Base-by-base conservation (phyloP, 1,140 invertebrate genomes). In the Drosophila hydei region DNA sequence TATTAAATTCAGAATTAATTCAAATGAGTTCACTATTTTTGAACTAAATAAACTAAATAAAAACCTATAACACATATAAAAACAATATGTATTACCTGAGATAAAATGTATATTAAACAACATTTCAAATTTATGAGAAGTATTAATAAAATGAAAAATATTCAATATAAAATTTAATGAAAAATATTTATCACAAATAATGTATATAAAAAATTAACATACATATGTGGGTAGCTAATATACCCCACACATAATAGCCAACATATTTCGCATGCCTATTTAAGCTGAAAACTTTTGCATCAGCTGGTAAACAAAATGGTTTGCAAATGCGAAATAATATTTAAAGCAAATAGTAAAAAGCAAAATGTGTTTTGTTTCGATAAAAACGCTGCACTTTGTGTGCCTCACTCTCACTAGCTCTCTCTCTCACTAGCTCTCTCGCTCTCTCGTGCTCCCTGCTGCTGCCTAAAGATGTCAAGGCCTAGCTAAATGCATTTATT, bases 391-490 rank as follows among this genome's bases (percentile, higher is more conserved):
- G 25, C 18, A 23, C 19, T 54, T 36, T 54, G 25, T 19, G 23
- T 55, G 42, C 40, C 43, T 59, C 40, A 56, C 18, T 36, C 21
- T 63, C 11, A 19, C 42, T 65, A 14, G 30, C 23, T 64, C 14
- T 23, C 33, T 33, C 36, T 58, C 47, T 45, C 45, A 51, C 43
- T 21, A 19, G 4, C 36, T n/a, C 12, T 16, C 38, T 16, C 38
- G 6, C 14, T 14, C n/a, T 16, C 14, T 8, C 38, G 0, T 14
- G 0, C 38, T 11, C 43, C 25, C 27, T 16, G 52, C 25, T 16
- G 12, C n/a, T 21, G 30, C 27, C 33, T 30, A 67, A 72, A 33
- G 40, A 68, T 72, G 64, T 68, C 70, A 68, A 72, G 70, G 70
- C 55, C 48, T 12, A 55, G 56, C 25, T 55, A 47, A 68, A 67